Evolutionary conservation across 2,888 invertebrate species (phyloP), one percentile per base, ranked within the genome.

Genomic region (Cheilosia grossa): DNA sequence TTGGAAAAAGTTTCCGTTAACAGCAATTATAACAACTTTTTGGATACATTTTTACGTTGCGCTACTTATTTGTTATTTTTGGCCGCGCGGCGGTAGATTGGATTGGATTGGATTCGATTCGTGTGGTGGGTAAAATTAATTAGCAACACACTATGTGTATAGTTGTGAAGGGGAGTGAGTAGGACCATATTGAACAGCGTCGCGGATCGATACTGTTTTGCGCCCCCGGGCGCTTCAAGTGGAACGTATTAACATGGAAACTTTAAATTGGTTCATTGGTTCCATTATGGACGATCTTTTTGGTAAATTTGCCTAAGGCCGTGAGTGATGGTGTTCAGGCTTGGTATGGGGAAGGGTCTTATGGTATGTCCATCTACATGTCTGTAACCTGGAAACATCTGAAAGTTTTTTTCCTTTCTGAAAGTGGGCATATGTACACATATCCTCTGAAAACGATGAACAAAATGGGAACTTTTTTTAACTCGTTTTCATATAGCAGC

Each of bases 1-100:
- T 85, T 85, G 85, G 85, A 81, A 81, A 85, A 85, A 85, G 81
- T 85, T 83, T 85, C 81, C 81, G 80, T 85, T 85, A 85, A 85
- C 85, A 85, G 72, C 85, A 85, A 85, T 85, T 81, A 85, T 80
- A 80, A 85, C 66, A 85, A 85, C 70, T 85, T 85, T 81, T 81
- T 70, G 70, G 80, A 82, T 82, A 75, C 6, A 70, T 80, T 80
- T 80, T 85, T 80, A 80, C 80, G 59, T 70, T 24, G 37, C 58
- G 69, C 56, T 70, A 58, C 56, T 56, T 70, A 70, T 49, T 58
- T n/a, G 47, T 56, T 70, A 58, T 53, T 59, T 51, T 51, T 53
- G 51, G 64, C 13, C 42, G 37, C 13, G 4, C 10, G 10, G n/a
- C 17, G 4, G 51, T 30, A 21, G 44, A 37, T 37, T 51, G 54